Base-by-base conservation (phyloP, 2,888 invertebrate genomes). In the Crematogaster levior region DNA sequence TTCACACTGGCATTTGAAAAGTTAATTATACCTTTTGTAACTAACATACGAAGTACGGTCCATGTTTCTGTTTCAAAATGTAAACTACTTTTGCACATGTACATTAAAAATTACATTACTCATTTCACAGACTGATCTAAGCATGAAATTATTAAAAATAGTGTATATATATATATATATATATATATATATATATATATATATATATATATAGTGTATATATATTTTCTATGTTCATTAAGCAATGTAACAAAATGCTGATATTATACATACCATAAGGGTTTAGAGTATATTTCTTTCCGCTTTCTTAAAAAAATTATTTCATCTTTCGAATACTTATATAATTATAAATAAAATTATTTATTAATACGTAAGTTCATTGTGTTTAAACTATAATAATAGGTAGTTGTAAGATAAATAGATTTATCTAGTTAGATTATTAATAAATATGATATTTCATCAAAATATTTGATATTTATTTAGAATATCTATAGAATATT, bases 1-100 rank as follows among this genome's bases (percentile, higher is more conserved):
- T 72, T 58, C 61, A 34, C 72, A 68, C 30, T 43, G 12, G 77
- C 56, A 70, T 79, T 79, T 79, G 70, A 79, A 79, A 79, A 79
- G 77, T 79, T 79, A 79, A 79, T 79, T 79, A 79, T 79, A 79
- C 70, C 68, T 77, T 77, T 68, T 77, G 68, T 56, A 79, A 79
- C 77, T 56, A 79, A 70, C 68, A 68, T 68, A 43, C 56, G 24
- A 24, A 70, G 34, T 56, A 34, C 9, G 43, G 24, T 40, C 56
- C 21, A 37, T 53, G 34, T 68, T 68, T 56, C 24, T 30, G 56
- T 34, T 79, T 70, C 30, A 56, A 70, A 79, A 70, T 77, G 53
- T 70, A 79, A 77, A 79, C 77, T 70, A 43, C 56, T 68, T 51
- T 70, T 79, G 43, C 70, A 30, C 56, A 43, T 70, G 18, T 70